Percentiles rank a stretch among this genome's conserved stretches.
Conservation (phyloP, 2,113 vertebrate species). For the Oryzias melastigma region DNA sequence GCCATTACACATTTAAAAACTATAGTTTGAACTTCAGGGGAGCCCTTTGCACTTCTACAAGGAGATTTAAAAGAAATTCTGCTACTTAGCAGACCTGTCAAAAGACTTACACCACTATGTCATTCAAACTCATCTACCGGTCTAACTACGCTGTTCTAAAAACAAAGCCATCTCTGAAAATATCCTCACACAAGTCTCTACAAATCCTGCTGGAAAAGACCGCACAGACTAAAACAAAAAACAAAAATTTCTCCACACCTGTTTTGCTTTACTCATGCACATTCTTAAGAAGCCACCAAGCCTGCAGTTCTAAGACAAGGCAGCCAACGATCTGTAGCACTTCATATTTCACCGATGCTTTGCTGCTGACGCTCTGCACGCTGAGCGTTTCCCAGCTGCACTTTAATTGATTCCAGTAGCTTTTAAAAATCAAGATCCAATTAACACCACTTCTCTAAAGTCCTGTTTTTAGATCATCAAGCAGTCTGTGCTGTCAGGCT, state of each 20-base stretch:
- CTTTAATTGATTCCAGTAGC: conserved; percentile 24
- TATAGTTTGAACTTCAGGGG: neutral
- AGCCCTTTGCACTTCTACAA: no score
- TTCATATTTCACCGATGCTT: conserved; percentile 48
- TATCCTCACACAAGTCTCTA: no score
- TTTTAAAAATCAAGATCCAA: conserved; percentile 2
- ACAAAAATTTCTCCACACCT: conserved; percentile 29
- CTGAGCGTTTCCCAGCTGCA: conserved; percentile 13
- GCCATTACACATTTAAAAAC: neutral
- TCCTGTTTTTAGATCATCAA: neutral
- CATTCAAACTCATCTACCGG: no score
- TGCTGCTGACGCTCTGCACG: conserved; percentile 27
- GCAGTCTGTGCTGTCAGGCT: accelerated
- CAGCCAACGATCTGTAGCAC: conserved; percentile 33
- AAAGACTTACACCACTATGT: no score
- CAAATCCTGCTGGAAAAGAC: no score
- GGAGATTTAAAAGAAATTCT: no score
- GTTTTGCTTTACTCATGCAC: conserved; percentile 62
- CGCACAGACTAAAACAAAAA: neutral
- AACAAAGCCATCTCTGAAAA: no score
- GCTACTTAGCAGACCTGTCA: no score
- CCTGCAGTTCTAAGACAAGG: conserved; percentile 29
- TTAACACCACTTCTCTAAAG: neutral
- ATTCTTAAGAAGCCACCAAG: conserved; percentile 52
- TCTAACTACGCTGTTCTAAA: no score